Evolutionary conservation across 1,140 invertebrate species (phyloP), one percentile per base, ranked within the genome.

Genomic region (Cheumatopsyche charites): DNA sequence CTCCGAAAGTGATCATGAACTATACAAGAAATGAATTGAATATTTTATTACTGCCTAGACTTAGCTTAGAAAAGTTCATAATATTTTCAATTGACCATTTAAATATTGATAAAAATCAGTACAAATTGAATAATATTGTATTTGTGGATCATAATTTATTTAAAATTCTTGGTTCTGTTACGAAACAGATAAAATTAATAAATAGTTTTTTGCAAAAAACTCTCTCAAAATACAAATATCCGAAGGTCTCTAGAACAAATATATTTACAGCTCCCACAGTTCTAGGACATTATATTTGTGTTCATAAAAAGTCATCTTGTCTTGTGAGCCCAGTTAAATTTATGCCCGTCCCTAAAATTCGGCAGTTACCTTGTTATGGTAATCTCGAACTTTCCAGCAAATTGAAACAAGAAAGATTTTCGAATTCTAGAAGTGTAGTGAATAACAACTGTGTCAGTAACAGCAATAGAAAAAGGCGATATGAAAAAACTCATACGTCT

Each of bases 341-440:
- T 52, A 79, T 82, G 69, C 77, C 80, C 0, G 78, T 80, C 6
- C 79, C 82, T 0, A 78, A 81, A 67, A 70, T 76, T 66, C 80
- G 82, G 52, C 77, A 82, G 62, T 73, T 85, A n/a, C 83, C 83
- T 0, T 85, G 82, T 67, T 85, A 85, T 71, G 83, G 83, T 0
- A 85, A 85, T 47, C 70, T 85, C 66, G 82, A 83, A 74, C 74
- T 85, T 62, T 81, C 82, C 0, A 77, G 81, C 5, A 83, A 83
- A 71, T 79, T 82, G 0, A 84, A 84, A 58, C 82, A 84, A 62
- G 83, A 83, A n/a, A 75, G 71, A 13, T 7, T 55, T 1, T 13
- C 36, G 71, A 66, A 6, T 52, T 26, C 70, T 0, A 12, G 45
- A 4, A 41, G 55, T 15, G 6, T 49, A 15, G 41, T 74, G 11